A percentile compares a stretch with the other conserved stretches of the same genome.
Conservation (phyloP, 2,113 vertebrate genomes). For the Passer montanus region DNA sequence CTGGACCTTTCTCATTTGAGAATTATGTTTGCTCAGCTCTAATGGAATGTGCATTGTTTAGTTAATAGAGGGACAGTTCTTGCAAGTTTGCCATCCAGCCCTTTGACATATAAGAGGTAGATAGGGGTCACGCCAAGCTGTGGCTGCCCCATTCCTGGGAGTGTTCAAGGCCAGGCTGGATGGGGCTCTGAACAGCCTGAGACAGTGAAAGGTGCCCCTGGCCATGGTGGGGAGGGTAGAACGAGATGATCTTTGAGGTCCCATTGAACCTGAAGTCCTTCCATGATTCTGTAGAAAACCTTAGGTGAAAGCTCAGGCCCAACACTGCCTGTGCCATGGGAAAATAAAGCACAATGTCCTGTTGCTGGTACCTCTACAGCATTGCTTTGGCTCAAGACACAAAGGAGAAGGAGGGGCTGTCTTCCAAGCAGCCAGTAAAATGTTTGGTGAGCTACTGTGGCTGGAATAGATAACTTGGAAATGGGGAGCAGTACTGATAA, state of each 20-base stretch:
- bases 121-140: background rate
- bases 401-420: background rate
- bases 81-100: background rate
- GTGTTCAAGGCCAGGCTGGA: background rate
- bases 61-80: background rate
- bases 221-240: accelerated
- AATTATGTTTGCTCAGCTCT: background rate
- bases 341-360: background rate
- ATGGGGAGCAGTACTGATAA: background rate
- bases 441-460: background rate
- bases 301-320: background rate
- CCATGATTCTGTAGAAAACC: background rate
- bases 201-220: background rate
- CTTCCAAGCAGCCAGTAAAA: background rate
- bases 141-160: background rate
- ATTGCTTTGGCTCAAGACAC: background rate
- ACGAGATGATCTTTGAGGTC: accelerated
- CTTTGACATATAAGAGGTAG: background rate
- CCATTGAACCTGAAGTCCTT: background rate
- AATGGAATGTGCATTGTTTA: background rate
- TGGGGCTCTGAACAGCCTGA: background rate
- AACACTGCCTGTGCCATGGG: background rate
- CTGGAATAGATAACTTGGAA: background rate
- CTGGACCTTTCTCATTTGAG: background rate
- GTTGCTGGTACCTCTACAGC: background rate